Percentiles rank a stretch among this genome's conserved stretches.
These are phyloP conservation scores for Aplocera efformata DNA, from an alignment of 2,888 invertebrate genomes.

Conservation along the genomic window DNA sequence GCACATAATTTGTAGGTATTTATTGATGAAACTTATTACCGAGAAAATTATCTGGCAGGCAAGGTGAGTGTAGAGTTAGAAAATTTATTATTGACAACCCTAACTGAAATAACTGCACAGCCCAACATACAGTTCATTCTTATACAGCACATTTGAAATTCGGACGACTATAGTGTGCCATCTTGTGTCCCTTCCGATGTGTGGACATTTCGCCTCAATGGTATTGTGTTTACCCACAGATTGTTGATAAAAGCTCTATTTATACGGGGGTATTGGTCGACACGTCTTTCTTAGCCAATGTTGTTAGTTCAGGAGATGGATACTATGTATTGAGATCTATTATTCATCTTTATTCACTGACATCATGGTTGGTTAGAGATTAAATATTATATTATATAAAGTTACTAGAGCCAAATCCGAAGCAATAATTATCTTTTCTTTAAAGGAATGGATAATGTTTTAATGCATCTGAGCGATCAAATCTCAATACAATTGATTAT, in stretches of 20 bases:
- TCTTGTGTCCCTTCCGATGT: conserved; percentile 23
- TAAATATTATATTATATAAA: too few relatives aligned
- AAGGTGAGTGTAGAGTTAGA: too few relatives aligned
- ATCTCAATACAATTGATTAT: too few relatives aligned
- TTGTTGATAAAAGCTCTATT: conserved; percentile 31
- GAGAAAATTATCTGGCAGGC: too few relatives aligned
- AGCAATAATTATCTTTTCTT: too few relatives aligned
- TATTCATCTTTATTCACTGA: too few relatives aligned
- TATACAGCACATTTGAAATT: conserved; percentile 28
- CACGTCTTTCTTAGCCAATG: conserved; percentile 5
- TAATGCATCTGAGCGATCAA: too few relatives aligned
- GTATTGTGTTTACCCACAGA: conserved; percentile 32
- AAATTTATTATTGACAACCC: conserved; percentile 6
- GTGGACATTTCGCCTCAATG: conserved; percentile 23
- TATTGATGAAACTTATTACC: too few relatives aligned
- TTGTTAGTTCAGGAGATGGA: conserved; percentile 9
- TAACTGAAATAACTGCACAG: conserved; percentile 11
- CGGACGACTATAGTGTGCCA: conserved; percentile 21
- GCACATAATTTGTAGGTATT: too few relatives aligned
- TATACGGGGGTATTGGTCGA: conserved; percentile 21
- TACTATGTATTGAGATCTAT: not conserved
- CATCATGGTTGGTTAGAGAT: too few relatives aligned
- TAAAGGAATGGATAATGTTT: too few relatives aligned
- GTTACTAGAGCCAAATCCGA: too few relatives aligned
- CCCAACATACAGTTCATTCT: conserved; percentile 19